Conservation (phyloP, 2,888 invertebrate species). For the Papilio gigon region DNA sequence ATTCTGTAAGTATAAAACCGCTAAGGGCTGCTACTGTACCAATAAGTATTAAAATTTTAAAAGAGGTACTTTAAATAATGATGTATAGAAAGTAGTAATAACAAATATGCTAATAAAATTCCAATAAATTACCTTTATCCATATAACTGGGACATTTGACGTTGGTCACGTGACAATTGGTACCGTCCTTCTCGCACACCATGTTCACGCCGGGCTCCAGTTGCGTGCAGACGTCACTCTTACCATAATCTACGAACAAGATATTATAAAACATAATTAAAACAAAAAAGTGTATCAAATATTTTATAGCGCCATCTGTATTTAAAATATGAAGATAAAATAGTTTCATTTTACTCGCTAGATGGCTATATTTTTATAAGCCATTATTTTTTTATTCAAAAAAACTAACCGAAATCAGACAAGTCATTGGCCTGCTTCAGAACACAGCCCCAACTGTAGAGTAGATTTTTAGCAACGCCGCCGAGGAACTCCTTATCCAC, state of each 20-base stretch:
- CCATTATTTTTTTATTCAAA: background rate
- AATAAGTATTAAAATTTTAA: too few species aligned
- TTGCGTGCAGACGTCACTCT: conserved; percentile 65
- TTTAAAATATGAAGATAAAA: too few species aligned
- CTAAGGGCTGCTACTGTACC: too few species aligned
- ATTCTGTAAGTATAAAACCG: too few species aligned
- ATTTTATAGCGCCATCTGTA: too few species aligned
- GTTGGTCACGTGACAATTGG: conserved; percentile 65
- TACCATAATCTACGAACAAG: conserved; percentile 56
- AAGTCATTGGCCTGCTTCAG: conserved; percentile 56
- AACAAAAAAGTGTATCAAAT: too few species aligned
- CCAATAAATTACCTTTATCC: conserved; percentile 53
- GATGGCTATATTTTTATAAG: too few species aligned
- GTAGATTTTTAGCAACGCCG: conserved; percentile 76
- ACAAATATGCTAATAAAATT: too few species aligned
- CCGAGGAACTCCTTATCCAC: conserved; percentile 76
- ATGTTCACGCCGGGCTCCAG: conserved; percentile 65
- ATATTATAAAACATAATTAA: conserved; percentile 47
- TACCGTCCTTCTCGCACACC: conserved; percentile 70
- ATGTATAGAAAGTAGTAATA: too few species aligned
- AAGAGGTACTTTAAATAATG: too few species aligned
- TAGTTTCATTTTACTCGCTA: too few species aligned
- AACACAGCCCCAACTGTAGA: conserved; percentile 81
- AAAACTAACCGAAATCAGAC: conserved; percentile 56
- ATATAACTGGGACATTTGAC: conserved; percentile 57